Evolutionary conservation across 1,140 invertebrate genomes (phyloP).

Genomic region (Spodoptera litura): DNA sequence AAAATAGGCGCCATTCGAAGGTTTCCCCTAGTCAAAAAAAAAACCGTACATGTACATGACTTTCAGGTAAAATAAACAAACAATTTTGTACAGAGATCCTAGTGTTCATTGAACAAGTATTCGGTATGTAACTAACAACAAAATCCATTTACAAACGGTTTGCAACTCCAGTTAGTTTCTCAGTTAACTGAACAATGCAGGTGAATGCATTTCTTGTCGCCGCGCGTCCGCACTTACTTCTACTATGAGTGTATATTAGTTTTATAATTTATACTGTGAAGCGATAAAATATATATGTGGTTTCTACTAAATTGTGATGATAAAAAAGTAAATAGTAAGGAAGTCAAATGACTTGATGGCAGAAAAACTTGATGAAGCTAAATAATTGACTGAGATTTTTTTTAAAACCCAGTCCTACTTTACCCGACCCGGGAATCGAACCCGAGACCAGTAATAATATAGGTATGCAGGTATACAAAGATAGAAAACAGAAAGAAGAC

Average conservation of each 20-base stretch:
- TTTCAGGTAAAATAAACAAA: too few relatives aligned
- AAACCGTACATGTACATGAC: too few relatives aligned
- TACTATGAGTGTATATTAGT: conserved; percentile 5
- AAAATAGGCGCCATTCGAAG: too few relatives aligned
- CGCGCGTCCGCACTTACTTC: conserved; percentile 13
- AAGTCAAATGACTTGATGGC: not conserved
- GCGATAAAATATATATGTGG: not conserved
- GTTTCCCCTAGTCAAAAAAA: too few relatives aligned
- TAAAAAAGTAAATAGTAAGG: not conserved
- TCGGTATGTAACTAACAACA: conserved; percentile 1
- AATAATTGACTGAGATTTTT: too few relatives aligned
- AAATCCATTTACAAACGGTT: conserved; percentile 12
- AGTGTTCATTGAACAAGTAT: not conserved
- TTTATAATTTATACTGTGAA: conserved; percentile 7
- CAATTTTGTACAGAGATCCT: not conserved
- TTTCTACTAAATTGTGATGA: not conserved
- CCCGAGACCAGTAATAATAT: too few relatives aligned
- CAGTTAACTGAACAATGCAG: conserved; percentile 42
- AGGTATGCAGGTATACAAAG: too few relatives aligned
- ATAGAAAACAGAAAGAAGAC: too few relatives aligned
- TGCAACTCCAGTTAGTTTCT: conserved; percentile 31
- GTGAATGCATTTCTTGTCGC: conserved; percentile 36
- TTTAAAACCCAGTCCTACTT: too few relatives aligned
- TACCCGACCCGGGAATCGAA: too few relatives aligned
- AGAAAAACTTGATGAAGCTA: too few relatives aligned